These are phyloP conservation scores for Prionailurus viverrinus DNA, from an alignment of 2,113 vertebrate genomes.

Conservation along the genomic window DNA sequence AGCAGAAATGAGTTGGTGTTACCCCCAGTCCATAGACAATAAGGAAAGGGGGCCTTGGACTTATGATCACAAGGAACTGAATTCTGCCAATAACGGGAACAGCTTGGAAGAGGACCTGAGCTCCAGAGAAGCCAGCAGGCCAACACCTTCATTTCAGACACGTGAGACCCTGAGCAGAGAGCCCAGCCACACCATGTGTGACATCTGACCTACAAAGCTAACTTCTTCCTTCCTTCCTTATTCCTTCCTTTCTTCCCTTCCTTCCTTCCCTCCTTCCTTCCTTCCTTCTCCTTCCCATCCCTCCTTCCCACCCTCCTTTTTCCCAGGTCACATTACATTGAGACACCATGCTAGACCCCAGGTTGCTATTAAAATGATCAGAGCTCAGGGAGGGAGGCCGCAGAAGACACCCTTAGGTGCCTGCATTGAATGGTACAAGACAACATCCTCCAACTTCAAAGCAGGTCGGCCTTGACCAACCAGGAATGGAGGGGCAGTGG, in stretches of 20 bases:
- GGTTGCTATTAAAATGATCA: neutral
- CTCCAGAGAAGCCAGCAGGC: neutral
- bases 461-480: neutral
- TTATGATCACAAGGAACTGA: neutral
- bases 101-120: neutral
- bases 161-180: neutral
- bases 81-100: neutral
- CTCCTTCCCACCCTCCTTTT: neutral
- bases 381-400: neutral
- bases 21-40: neutral
- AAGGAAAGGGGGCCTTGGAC: neutral
- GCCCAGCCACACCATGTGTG: neutral
- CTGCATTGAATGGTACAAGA: neutral
- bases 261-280: too few relatives aligned
- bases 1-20: neutral
- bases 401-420: neutral
- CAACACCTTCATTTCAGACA: neutral
- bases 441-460: too few relatives aligned
- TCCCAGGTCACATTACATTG: neutral
- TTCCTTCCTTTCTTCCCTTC: neutral
- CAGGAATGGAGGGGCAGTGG: rapidly evolving
- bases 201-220: neutral
- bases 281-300: neutral
- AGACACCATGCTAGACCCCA: neutral
- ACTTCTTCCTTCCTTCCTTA: neutral